A percentile compares a stretch with the other conserved stretches of the same genome.
Conservation (phyloP, 2,113 vertebrate species). For the Taurulus bubalis region DNA sequence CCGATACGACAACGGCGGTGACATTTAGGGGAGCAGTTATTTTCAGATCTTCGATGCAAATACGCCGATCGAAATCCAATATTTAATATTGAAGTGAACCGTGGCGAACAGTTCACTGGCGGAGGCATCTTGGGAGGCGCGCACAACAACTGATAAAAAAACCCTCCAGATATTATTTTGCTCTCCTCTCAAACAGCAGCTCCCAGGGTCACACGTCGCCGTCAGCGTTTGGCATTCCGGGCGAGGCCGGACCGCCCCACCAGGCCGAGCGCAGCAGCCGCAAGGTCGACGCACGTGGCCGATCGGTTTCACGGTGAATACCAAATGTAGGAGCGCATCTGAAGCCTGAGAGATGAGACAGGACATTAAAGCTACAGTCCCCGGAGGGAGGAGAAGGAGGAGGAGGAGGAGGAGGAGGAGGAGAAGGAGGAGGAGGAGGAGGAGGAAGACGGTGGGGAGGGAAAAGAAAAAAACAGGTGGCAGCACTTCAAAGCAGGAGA, state of each 20-base stretch:
- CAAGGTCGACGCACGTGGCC: constrained; percentile 69
- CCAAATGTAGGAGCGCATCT: constrained; percentile 58
- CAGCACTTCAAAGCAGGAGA: constrained; percentile 67
- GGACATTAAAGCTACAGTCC: constrained; percentile 70
- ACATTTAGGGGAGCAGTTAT: constrained; percentile 73
- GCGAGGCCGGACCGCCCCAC: constrained; percentile 42
- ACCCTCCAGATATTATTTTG: constrained; percentile 38
- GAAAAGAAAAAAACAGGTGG: constrained; percentile 65
- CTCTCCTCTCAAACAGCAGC: constrained; percentile 35
- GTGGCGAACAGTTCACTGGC: constrained; percentile 11
- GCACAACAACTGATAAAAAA: background rate
- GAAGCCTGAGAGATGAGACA: constrained; percentile 65
- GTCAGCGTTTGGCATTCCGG: constrained; percentile 68
- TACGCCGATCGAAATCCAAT: constrained; percentile 46
- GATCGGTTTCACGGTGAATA: constrained; percentile 73
- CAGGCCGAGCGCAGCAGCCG: constrained; percentile 57
- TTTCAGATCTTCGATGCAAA: constrained; percentile 67
- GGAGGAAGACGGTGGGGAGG: background rate
- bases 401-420: constrained; percentile 35
- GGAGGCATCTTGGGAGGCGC: background rate
- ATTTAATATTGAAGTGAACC: constrained; percentile 54
- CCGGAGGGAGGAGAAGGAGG: constrained; percentile 50
- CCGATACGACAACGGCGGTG: constrained; percentile 55
- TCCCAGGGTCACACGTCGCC: constrained; percentile 52
- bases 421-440: constrained; percentile 31